Evolutionary conservation across 2,888 invertebrate genomes (phyloP).

Genomic region (Allophyes oxyacanthae): DNA sequence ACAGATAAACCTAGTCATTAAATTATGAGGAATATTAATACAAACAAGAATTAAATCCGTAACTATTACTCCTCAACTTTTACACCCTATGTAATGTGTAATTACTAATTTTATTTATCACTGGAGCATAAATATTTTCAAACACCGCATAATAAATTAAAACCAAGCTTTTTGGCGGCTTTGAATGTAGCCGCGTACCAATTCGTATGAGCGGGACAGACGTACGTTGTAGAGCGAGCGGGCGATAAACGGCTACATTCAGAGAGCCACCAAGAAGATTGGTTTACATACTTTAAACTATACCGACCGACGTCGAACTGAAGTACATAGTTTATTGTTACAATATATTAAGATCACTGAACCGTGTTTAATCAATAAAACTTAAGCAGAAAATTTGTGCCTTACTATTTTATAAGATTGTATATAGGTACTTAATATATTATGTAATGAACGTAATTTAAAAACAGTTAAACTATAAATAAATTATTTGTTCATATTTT

Average conservation of each 20-base stretch:
- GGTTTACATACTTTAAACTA: too few relatives aligned
- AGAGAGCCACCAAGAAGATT: too few relatives aligned
- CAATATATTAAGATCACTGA: slow-evolving; percentile 48
- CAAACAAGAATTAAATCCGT: slow-evolving; percentile 14
- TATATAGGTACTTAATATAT: slow-evolving; percentile 62
- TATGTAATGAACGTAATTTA: slow-evolving; percentile 46
- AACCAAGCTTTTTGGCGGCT: too few relatives aligned
- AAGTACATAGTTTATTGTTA: slow-evolving; percentile 25
- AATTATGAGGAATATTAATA: slow-evolving; percentile 22
- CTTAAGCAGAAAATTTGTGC: slow-evolving; percentile 73
- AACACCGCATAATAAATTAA: slow-evolving; percentile 12
- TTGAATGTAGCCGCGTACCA: too few relatives aligned
- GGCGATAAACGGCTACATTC: too few relatives aligned
- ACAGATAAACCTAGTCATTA: slow-evolving; percentile 37
- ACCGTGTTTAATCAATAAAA: slow-evolving; percentile 63
- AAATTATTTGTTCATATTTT: slow-evolving; percentile 46
- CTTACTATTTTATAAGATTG: slow-evolving; percentile 74
- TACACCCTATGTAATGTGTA: background rate
- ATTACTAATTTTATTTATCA: background rate
- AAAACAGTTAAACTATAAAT: slow-evolving; percentile 32
- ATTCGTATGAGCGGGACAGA: too few relatives aligned
- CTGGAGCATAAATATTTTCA: background rate
- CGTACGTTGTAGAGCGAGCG: too few relatives aligned
- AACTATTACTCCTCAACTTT: slow-evolving; percentile 11
- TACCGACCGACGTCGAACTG: slow-evolving; percentile 13